Evolutionary conservation across 2,888 invertebrate genomes (phyloP).

Genomic region (Brachyptera putata): DNA sequence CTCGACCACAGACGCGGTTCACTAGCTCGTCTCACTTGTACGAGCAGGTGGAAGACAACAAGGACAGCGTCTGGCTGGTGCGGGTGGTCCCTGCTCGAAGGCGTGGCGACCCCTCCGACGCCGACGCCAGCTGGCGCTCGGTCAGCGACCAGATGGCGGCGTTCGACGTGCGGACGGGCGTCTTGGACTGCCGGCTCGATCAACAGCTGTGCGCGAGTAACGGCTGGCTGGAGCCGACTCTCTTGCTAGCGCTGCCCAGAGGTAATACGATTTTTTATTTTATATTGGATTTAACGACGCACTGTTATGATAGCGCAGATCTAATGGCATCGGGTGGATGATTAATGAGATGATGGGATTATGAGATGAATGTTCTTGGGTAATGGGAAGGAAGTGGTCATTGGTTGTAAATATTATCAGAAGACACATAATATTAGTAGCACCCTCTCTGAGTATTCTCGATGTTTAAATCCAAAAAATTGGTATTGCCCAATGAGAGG

Average conservation of each 20-base stretch:
- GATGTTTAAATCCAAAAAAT: too few relatives aligned
- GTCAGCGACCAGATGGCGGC: conserved; percentile 44
- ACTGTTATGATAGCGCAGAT: too few relatives aligned
- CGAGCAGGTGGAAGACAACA: conserved; percentile 49
- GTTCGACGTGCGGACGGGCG: conserved; percentile 48
- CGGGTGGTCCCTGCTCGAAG: conserved; percentile 43
- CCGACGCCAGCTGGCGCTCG: conserved; percentile 44
- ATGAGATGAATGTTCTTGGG: too few relatives aligned
- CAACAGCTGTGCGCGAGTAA: conserved; percentile 43
- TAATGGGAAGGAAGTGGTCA: too few relatives aligned
- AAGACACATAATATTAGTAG: too few relatives aligned
- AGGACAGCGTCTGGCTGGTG: conserved; percentile 52
- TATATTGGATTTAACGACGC: too few relatives aligned
- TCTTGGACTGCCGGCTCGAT: conserved; percentile 48
- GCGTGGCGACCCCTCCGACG: conserved; percentile 38
- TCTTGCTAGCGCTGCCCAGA: conserved; percentile 48
- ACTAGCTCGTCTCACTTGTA: conserved; percentile 38
- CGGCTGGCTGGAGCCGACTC: conserved; percentile 46
- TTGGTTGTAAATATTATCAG: too few relatives aligned
- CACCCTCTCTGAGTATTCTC: too few relatives aligned
- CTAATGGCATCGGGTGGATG: too few relatives aligned
- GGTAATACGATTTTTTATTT: too few relatives aligned
- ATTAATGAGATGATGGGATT: too few relatives aligned
- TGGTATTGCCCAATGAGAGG: too few relatives aligned
- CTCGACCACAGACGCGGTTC: conserved; percentile 36